Evolutionary conservation across 2,888 invertebrate genomes (phyloP).

Genomic region (Epistrophella euchroma): DNA sequence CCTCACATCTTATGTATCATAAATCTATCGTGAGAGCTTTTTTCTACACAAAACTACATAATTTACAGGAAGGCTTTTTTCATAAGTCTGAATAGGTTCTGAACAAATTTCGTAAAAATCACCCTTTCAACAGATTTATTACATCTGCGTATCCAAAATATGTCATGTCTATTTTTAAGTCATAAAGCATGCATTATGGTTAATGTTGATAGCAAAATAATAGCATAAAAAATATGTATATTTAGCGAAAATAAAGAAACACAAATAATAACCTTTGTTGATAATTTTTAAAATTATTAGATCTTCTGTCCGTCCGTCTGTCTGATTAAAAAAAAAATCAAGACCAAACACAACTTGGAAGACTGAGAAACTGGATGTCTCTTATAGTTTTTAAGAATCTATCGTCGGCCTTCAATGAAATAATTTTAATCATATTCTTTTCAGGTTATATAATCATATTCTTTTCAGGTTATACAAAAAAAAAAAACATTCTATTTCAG

Average conservation of each 20-base stretch:
- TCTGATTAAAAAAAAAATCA: conserved; percentile 24
- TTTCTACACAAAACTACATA: no score
- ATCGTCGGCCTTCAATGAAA: conserved; percentile 42
- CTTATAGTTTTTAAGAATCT: conserved; percentile 59
- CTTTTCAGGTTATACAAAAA: conserved; percentile 51
- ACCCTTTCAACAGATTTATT: neutral
- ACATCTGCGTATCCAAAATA: neutral
- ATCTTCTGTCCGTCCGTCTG: conserved; percentile 77
- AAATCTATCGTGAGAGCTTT: no score
- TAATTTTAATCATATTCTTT: conserved; percentile 50
- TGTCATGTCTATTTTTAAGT: conserved; percentile 29
- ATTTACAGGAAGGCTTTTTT: no score
- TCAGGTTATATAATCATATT: conserved; percentile 48
- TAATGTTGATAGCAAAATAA: conserved; percentile 50
- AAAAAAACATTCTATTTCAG: conserved; percentile 54
- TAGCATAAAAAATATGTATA: conserved; percentile 50
- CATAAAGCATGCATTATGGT: conserved; percentile 40
- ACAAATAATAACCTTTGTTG: conserved; percentile 29
- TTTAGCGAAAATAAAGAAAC: conserved; percentile 58
- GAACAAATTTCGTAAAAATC: neutral
- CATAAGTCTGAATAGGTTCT: no score
- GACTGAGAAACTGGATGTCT: conserved; percentile 15
- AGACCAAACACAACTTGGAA: conserved; percentile 11
- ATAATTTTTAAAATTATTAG: conserved; percentile 70
- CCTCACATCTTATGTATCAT: no score